A percentile compares a stretch with the other conserved stretches of the same genome.
Conservation (phyloP, 2,888 invertebrate genomes). For the Idaea biselata region DNA sequence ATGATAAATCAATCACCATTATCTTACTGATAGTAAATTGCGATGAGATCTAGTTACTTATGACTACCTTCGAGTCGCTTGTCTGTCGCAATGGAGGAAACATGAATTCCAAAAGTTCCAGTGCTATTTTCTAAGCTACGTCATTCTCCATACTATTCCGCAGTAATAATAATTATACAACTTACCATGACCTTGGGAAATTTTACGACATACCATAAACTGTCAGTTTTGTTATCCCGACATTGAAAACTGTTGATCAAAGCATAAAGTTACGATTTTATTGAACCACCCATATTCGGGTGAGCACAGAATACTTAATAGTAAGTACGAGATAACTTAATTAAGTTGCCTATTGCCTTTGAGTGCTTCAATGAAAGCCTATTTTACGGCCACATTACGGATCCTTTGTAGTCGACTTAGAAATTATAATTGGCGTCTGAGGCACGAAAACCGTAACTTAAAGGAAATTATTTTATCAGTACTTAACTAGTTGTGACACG, state of each 20-base stretch:
- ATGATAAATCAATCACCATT: too few relatives aligned
- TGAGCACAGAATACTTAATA: neutral
- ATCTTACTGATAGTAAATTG: too few relatives aligned
- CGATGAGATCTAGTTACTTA: too few relatives aligned
- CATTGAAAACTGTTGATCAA: slow-evolving; percentile 3
- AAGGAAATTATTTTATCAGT: neutral
- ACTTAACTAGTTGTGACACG: too few relatives aligned
- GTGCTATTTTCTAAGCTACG: neutral
- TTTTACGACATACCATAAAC: neutral
- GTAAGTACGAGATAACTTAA: slow-evolving; percentile 2
- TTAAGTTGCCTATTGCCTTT: neutral
- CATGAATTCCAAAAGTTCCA: too few relatives aligned
- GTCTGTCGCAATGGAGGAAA: too few relatives aligned
- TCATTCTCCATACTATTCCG: neutral
- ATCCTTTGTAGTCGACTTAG: neutral
- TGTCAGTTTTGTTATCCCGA: neutral
- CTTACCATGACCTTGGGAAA: neutral
- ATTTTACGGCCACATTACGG: slow-evolving; percentile 2
- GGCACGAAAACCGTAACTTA: slow-evolving; percentile 2
- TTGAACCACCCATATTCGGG: neutral
- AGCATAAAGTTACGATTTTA: neutral
- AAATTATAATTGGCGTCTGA: slow-evolving; percentile 3
- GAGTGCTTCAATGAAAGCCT: neutral
- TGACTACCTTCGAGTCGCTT: too few relatives aligned
- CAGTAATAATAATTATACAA: neutral